Base-by-base conservation (phyloP, 2,888 invertebrate genomes). In the Caenorhabditis plicata region DNA sequence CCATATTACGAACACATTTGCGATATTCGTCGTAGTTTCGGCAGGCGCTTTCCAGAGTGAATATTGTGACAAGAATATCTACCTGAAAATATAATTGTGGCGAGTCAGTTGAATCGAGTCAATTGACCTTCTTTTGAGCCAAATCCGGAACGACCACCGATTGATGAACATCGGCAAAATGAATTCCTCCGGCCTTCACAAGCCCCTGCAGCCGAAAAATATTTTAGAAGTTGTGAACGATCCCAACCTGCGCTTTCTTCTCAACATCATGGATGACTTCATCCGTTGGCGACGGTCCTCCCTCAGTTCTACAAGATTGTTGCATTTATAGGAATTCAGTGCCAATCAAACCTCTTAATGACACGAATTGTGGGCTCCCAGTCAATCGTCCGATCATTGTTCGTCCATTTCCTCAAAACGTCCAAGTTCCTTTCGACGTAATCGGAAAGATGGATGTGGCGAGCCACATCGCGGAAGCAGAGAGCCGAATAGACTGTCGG, bases 31-130 rank as follows among this genome's bases (percentile, higher is more conserved):
- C 71, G 50, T 71, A 62, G 38, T 50, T 71, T 11, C 62, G 54
- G 46, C 77, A 77, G 8, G 77, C 77, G 42, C 72, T 68, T 32
- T 77, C 77, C 35, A 77, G 50, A n/a, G 76, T 77, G 62, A 77
- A 77, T 22, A 77, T 68, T 19, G 74, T 65, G 13, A 75, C 66
- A 8, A 74, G 43, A 22, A 76, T 49, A 48, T 77, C 77, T 20
- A 68, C 74, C n/a, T n/a, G n/a, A n/a, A n/a, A n/a, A n/a, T n/a
- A n/a, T n/a, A n/a, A n/a, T n/a, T n/a, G n/a, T n/a, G n/a, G n/a
- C n/a, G n/a, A n/a, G n/a, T n/a, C n/a, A n/a, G n/a, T n/a, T n/a
- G n/a, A n/a, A n/a, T n/a, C n/a, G n/a, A n/a, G n/a, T n/a, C n/a
- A n/a, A n/a, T n/a, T n/a, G n/a, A n/a, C n/a, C 40, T 50, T 39